These are phyloP conservation scores for Tautogolabrus adspersus DNA, from an alignment of 2,113 vertebrate genomes.

Conservation along the genomic window DNA sequence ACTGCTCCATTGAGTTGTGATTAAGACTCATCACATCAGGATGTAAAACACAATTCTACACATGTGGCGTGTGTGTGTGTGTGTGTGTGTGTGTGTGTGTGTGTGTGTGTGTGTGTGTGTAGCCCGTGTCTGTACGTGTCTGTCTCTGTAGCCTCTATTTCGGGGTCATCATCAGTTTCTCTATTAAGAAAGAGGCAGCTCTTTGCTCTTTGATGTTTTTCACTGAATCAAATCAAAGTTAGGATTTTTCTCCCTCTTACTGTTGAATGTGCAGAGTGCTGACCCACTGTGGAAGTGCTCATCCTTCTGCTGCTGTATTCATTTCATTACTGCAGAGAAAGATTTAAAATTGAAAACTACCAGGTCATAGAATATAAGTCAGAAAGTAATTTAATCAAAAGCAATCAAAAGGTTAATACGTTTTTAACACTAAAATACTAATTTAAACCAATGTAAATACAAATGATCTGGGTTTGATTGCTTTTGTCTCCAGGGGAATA, in stretches of 20 bases:
- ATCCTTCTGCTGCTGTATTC: not conserved
- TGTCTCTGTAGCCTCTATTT: not conserved
- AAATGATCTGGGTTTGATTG: too few species aligned
- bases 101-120: constrained; percentile 15
- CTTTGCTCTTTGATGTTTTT: constrained; percentile 39
- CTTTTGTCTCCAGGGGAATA: too few species aligned
- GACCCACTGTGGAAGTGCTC: constrained; percentile 1
- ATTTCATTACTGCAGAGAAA: not conserved
- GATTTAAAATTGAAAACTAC: not conserved
- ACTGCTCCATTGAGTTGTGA: constrained; percentile 59
- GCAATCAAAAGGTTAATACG: too few species aligned
- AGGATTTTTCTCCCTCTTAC: not conserved
- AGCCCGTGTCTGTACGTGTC: constrained; percentile 16
- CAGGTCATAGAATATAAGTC: not conserved
- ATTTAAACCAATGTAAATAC: too few species aligned
- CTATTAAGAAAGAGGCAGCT: not conserved
- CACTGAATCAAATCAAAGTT: constrained; percentile 19
- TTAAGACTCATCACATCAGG: constrained; percentile 58
- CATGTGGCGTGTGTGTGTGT: not conserved
- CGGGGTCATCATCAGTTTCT: not conserved
- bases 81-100: constrained; percentile 17
- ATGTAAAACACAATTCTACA: constrained; percentile 25
- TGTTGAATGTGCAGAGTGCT: constrained; percentile 13
- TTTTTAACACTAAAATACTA: too few species aligned
- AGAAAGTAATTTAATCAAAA: too few species aligned